phyloP scores from a whole-genome alignment of 2,888 invertebrate genomes.

The Drosophila antonietae region DNA sequence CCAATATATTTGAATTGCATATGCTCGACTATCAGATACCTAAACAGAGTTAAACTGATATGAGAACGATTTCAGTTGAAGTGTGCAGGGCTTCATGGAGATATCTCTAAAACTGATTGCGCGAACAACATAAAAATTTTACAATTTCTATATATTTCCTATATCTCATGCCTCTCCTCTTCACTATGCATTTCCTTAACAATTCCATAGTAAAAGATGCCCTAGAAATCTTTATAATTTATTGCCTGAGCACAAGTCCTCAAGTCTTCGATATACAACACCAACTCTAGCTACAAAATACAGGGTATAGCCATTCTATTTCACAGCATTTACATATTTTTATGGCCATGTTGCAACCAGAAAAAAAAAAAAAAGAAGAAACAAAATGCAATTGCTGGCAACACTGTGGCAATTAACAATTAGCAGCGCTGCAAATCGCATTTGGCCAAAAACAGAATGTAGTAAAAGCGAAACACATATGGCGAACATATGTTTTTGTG shows the following conservation, averaged over 20 bases:
- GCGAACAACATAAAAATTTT: too few species aligned
- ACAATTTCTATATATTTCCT: too few species aligned
- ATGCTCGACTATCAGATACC: background rate
- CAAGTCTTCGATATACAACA: background rate
- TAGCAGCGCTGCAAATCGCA: conserved; percentile 11
- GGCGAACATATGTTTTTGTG: conserved; percentile 29
- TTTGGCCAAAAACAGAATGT: conserved; percentile 16
- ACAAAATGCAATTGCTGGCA: conserved; percentile 10
- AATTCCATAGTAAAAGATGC: background rate
- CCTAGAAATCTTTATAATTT: background rate
- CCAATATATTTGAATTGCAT: too few species aligned
- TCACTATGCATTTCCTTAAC: too few species aligned
- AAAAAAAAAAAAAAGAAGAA: conserved; percentile 5
- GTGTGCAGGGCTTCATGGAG: too few species aligned
- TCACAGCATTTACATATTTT: conserved; percentile 22
- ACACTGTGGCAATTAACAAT: conserved; percentile 27
- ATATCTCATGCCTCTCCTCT: too few species aligned
- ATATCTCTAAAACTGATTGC: background rate
- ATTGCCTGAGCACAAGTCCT: background rate
- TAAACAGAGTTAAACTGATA: background rate
- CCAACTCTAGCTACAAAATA: too few species aligned
- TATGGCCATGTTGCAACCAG: conserved; percentile 17
- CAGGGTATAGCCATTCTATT: background rate
- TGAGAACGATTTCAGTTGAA: background rate
- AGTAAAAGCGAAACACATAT: conserved; percentile 14